phyloP scores from a whole-genome alignment of 2,113 vertebrate species.

The Rhea pennata region DNA sequence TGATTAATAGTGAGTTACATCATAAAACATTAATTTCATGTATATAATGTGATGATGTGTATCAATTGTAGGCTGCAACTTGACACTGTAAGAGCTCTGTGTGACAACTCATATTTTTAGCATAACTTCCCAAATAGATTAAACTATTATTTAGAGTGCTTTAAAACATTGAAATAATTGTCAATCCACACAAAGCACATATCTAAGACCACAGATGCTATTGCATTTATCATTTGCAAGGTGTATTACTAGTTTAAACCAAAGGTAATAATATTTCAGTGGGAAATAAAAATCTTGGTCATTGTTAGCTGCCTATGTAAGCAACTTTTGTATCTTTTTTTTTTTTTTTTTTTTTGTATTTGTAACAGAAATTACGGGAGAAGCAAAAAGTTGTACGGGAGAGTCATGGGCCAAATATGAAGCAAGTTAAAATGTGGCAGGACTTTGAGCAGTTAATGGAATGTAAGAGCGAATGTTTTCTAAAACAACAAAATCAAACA shows the following conservation, averaged over 20 bases:
- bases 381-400: constrained; percentile 92
- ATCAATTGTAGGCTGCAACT: not conserved
- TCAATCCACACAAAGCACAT: not conserved
- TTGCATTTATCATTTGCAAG: not conserved
- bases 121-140: not conserved
- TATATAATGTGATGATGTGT: not conserved
- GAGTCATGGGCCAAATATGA: constrained; percentile 91
- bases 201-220: not conserved
- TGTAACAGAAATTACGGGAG: constrained; percentile 90
- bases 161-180: not conserved
- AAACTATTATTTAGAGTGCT: not conserved
- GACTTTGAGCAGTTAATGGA: constrained; percentile 91
- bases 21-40: not conserved
- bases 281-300: not conserved
- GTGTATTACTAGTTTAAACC: not conserved
- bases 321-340: not conserved
- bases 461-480: constrained; percentile 92
- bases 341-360: not conserved
- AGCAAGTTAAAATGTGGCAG: constrained; percentile 95
- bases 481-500: constrained; percentile 86
- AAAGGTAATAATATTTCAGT: not conserved
- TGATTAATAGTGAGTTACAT: not conserved
- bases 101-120: not conserved
- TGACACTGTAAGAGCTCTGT: not conserved
- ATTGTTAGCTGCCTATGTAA: not conserved